Percentiles rank a stretch among this genome's conserved stretches.
These are phyloP conservation scores for Pterostichus niger DNA, from an alignment of 2,888 invertebrate genomes.

Conservation along the genomic window DNA sequence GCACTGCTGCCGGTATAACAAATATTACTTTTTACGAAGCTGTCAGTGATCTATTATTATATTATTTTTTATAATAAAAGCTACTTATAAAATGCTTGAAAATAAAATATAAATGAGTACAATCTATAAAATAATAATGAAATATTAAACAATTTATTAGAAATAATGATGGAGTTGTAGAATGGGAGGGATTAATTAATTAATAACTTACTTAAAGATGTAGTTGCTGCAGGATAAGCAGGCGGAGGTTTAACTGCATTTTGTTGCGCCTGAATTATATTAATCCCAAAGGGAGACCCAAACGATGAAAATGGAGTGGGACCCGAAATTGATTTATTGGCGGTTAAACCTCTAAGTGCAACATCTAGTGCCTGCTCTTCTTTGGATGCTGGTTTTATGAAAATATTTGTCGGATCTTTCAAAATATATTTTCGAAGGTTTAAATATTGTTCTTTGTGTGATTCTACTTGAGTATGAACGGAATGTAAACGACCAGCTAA, in stretches of 20 bases:
- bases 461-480: constrained; percentile 88
- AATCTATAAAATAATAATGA: no score
- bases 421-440: constrained; percentile 88
- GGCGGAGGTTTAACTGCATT: constrained; percentile 71
- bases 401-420: constrained; percentile 88
- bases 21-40: no score
- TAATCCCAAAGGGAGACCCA: constrained; percentile 71
- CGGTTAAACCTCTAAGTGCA: constrained; percentile 73
- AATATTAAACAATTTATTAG: no score
- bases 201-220: constrained; percentile 74
- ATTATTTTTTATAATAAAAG: no score
- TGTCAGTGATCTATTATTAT: no score
- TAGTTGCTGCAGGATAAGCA: constrained; percentile 74
- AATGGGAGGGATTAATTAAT: background rate
- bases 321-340: constrained; percentile 79
- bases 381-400: constrained; percentile 78
- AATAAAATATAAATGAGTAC: no score
- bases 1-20: no score
- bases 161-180: no score
- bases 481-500: constrained; percentile 92
- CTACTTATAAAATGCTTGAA: no score
- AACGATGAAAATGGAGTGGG: constrained; percentile 81
- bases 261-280: constrained; percentile 75
- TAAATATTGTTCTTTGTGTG: constrained; percentile 91
- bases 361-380: constrained; percentile 71